phyloP scores from a whole-genome alignment of 2,888 invertebrate species.

The Pecten maximus region DNA sequence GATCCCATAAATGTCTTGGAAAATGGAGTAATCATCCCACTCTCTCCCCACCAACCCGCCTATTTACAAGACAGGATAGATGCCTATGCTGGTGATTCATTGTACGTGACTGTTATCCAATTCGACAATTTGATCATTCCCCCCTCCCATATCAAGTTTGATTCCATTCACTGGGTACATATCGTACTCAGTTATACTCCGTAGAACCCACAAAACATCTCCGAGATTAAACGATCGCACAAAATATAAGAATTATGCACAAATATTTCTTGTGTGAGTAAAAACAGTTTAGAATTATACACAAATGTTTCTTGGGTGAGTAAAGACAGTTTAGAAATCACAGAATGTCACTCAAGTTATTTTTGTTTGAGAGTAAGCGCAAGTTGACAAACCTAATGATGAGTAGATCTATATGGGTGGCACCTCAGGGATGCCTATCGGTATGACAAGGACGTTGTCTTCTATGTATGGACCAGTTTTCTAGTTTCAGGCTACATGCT shows the following conservation, averaged over 20 bases:
- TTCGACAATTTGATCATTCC: neutral
- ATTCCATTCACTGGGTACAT: neutral
- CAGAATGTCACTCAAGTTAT: neutral
- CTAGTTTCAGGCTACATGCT: slow-evolving; percentile 12
- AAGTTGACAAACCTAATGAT: neutral
- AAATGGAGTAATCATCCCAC: neutral
- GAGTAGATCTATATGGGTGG: slow-evolving; percentile 4
- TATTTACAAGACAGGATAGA: neutral
- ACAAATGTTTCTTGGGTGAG: neutral
- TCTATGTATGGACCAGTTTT: neutral
- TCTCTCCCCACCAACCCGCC: neutral
- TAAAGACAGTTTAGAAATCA: neutral
- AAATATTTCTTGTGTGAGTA: neutral
- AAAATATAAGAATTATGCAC: neutral
- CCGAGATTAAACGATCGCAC: neutral
- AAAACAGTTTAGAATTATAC: neutral
- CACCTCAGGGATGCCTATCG: neutral
- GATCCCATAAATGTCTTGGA: slow-evolving; percentile 13
- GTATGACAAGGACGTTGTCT: neutral
- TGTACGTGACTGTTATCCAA: neutral
- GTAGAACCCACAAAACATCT: neutral
- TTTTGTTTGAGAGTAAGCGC: neutral
- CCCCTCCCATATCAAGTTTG: neutral
- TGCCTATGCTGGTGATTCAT: neutral
- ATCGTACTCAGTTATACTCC: neutral